Conservation (phyloP, 2,888 invertebrate genomes). For the Nomada ferruginata region DNA sequence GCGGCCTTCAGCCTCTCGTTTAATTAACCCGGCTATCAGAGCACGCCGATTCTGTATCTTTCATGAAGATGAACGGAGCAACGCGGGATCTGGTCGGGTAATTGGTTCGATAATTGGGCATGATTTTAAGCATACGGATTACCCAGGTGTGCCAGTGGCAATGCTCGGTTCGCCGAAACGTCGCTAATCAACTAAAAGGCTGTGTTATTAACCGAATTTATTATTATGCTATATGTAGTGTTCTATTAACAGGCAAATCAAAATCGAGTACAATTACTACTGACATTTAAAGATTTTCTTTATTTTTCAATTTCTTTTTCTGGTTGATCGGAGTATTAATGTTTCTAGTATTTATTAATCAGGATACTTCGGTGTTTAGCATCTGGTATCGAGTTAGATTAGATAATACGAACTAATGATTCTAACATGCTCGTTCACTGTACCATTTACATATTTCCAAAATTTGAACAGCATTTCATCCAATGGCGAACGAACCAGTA, state of each 20-base stretch:
- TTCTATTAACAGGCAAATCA: neutral
- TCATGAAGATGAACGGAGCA: slow-evolving; percentile 42
- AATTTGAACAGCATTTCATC: too few species aligned
- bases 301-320: too few species aligned
- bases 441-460: too few species aligned
- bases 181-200: slow-evolving; percentile 14
- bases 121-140: slow-evolving; percentile 53
- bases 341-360: too few species aligned
- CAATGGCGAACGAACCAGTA: neutral
- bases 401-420: too few species aligned
- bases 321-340: too few species aligned
- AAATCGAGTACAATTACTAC: neutral
- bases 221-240: too few species aligned
- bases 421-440: too few species aligned
- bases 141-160: slow-evolving; percentile 41
- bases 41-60: slow-evolving; percentile 55
- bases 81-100: slow-evolving; percentile 49
- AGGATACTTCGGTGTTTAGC: too few species aligned
- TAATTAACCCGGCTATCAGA: slow-evolving; percentile 63
- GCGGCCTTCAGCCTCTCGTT: slow-evolving; percentile 54
- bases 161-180: slow-evolving; percentile 11
- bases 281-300: too few species aligned
- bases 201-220: neutral
- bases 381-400: too few species aligned
- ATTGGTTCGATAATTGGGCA: slow-evolving; percentile 64